These are phyloP conservation scores for Limnodromus scolopaceus DNA, from an alignment of 2,797 vertebrate species.

Conservation along the genomic window DNA sequence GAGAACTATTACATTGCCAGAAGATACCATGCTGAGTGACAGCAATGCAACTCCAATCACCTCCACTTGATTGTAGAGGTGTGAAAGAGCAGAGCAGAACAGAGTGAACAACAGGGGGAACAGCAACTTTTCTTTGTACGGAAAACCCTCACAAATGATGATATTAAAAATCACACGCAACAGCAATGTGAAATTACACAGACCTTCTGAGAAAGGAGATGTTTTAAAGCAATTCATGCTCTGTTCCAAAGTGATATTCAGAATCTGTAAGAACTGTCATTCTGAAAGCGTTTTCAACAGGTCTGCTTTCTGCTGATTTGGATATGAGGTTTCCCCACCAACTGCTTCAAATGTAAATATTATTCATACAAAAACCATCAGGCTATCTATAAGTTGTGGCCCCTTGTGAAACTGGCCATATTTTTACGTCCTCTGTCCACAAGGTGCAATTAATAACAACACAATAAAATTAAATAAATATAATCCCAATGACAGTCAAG, in stretches of 20 bases:
- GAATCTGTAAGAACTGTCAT: neutral
- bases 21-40: neutral
- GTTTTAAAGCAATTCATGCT: conserved; percentile 5
- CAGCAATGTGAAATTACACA: conserved; percentile 1
- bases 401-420: conserved; percentile 66
- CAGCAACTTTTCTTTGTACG: neutral
- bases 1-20: neutral
- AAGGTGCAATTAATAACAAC: conserved; percentile 81
- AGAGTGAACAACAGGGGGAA: neutral
- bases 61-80: neutral
- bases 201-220: neutral
- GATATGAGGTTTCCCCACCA: conserved; percentile 63
- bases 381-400: conserved; percentile 63
- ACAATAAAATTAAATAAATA: conserved; percentile 84
- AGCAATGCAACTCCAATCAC: neutral
- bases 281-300: conserved; percentile 17
- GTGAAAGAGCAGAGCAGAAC: neutral
- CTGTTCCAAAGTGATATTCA: conserved; percentile 9
- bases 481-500: conserved; percentile 64
- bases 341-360: conserved; percentile 68
- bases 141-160: neutral
- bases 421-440: conserved; percentile 74
- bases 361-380: conserved; percentile 67
- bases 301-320: neutral
- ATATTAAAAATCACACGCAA: neutral